Evolutionary conservation across 2,113 vertebrate species (phyloP), one percentile per base, ranked within the genome.

Genomic region (Conger conger): DNA sequence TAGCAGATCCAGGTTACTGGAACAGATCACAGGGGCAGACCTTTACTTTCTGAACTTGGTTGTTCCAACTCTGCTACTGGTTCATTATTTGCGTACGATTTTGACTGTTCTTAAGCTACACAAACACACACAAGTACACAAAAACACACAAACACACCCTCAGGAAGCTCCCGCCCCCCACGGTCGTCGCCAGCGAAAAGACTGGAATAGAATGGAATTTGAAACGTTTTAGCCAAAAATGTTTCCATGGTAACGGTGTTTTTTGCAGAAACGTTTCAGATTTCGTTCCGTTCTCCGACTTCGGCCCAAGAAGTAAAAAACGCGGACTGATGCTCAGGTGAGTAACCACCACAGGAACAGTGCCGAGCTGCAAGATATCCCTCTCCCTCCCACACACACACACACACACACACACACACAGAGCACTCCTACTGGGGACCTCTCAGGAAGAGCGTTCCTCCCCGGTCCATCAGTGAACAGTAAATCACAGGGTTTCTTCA

Each of bases 251-350:
- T 95, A 91, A 94, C 94, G 93, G 94, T 94, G 95, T 95, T 95
- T 95, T 96, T 96, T 95, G 95, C 95, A 94, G 94, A 95, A 96
- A 95, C 95, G 95, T 96, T 96, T 96, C 95, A 96, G 95, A 95
- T 95, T 96, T 94, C 95, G 94, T 95, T 94, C 90, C 76, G 92
- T 94, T 94, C 94, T 85, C 91, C 88, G n/a, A 88, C 91, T 89
- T 93, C 93, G 84, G 27, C 80, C 82, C 5, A n/a, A 17, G 42
- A 36, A 33, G 1, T n/a, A 76, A 53, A 83, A 84, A 80, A 85
- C 50, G 8, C 11, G 79, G 77, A 82, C 38, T 76, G 30, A 77
- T 16, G 20, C 18, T 3, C 11, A 84, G 83, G 83, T 84, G 76
- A 54, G 83, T 83, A 60, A 35, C 68, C 13, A 30, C 38, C 6